phyloP scores from a whole-genome alignment of 2,797 vertebrate species.

The Chloroceryle amazona region DNA sequence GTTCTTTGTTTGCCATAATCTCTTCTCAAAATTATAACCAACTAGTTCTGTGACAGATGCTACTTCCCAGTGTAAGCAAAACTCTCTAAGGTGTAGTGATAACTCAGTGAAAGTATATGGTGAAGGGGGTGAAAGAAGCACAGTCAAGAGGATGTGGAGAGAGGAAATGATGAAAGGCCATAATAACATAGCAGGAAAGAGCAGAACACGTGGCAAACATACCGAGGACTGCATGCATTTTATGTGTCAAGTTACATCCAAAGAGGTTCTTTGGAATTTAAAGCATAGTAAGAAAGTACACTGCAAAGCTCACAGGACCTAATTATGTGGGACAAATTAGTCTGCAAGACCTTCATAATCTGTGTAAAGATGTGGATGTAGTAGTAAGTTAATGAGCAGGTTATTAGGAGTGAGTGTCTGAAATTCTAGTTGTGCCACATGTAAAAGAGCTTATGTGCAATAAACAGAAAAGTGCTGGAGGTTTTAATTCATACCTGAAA shows the following conservation, averaged over 20 bases:
- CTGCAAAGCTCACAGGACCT: constrained; percentile 64
- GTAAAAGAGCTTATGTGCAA: constrained; percentile 7
- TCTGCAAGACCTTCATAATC: constrained; percentile 60
- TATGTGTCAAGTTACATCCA: constrained; percentile 42
- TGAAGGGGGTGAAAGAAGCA: not conserved
- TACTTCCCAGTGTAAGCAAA: not conserved
- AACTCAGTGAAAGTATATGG: not conserved
- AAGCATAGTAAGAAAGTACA: constrained; percentile 44
- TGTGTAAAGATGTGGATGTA: constrained; percentile 33
- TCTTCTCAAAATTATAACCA: constrained; percentile 6
- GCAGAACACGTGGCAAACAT: constrained; percentile 58
- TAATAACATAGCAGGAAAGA: constrained; percentile 65
- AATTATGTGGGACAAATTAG: constrained; percentile 70
- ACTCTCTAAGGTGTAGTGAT: constrained; percentile 12
- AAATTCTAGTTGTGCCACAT: constrained; percentile 5
- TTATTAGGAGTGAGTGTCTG: constrained; percentile 41
- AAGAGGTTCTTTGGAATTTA: constrained; percentile 46
- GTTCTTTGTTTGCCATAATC: constrained; percentile 21
- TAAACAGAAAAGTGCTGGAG: constrained; percentile 16
- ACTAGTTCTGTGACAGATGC: not conserved
- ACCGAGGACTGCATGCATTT: constrained; percentile 32
- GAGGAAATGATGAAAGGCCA: constrained; percentile 65
- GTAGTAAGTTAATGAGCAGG: constrained; percentile 19
- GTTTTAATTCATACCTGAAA: not conserved
- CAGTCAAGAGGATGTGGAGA: constrained; percentile 39